Conservation (phyloP, 2,113 vertebrate species). For the Heterochromis multidens region DNA sequence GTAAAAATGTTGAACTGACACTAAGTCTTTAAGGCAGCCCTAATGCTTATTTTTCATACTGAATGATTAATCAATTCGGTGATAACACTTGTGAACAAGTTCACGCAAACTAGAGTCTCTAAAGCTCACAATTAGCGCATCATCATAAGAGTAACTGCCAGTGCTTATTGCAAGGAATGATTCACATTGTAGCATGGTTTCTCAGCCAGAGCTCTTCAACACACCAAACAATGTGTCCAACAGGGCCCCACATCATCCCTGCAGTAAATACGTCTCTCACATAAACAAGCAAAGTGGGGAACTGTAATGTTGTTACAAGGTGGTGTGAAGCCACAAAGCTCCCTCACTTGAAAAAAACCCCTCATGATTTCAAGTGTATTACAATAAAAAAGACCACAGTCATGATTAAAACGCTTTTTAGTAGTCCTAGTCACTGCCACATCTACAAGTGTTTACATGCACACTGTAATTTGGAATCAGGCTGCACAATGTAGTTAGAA, state of each 20-base stretch:
- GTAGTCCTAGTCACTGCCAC: background rate
- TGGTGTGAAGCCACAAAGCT: constrained; percentile 30
- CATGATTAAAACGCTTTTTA: constrained; percentile 55
- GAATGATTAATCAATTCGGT: background rate
- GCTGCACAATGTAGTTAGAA: constrained; percentile 18
- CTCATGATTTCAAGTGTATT: background rate
- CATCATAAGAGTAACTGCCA: background rate
- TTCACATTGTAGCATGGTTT: background rate
- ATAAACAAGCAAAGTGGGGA: constrained; percentile 29
- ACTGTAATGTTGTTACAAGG: background rate
- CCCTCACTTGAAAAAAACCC: background rate
- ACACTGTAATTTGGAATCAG: constrained; percentile 23
- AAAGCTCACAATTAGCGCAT: background rate
- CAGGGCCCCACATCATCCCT: background rate
- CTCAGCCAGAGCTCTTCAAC: background rate
- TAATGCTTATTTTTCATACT: background rate
- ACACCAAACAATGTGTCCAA: background rate
- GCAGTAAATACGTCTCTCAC: constrained; percentile 24
- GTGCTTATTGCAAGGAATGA: background rate
- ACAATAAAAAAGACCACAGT: constrained; percentile 39
- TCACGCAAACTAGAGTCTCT: background rate
- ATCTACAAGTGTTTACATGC: constrained; percentile 40
- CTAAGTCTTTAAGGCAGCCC: background rate
- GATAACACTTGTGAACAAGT: background rate
- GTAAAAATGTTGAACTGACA: background rate